Evolutionary conservation across 1,140 invertebrate species (phyloP).

Genomic region (Drosophila azteca): DNA sequence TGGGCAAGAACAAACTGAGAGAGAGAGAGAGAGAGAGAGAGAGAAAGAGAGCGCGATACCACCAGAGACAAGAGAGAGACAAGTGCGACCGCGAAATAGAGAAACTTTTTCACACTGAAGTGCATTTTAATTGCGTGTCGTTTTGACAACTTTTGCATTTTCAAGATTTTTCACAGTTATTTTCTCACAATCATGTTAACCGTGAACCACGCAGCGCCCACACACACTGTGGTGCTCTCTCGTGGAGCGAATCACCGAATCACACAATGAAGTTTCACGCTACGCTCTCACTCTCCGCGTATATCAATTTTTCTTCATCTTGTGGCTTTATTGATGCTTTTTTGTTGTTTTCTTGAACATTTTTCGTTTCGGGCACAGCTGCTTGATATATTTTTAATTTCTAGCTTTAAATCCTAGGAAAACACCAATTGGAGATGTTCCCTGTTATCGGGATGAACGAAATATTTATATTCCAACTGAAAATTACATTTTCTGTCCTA

Average conservation of each 20-base stretch:
- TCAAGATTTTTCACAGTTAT: slow-evolving; percentile 67
- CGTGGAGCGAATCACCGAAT: slow-evolving; percentile 7
- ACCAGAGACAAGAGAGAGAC: slow-evolving; percentile 1
- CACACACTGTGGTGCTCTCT: slow-evolving; percentile 21
- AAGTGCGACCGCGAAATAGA: slow-evolving; percentile 2
- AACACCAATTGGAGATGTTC: no score
- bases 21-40: slow-evolving; percentile 20
- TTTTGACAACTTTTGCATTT: slow-evolving; percentile 70
- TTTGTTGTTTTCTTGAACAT: slow-evolving; percentile 43
- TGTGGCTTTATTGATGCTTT: slow-evolving; percentile 65
- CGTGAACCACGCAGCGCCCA: slow-evolving; percentile 62
- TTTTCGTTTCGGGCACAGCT: slow-evolving; percentile 43
- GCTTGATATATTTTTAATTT: slow-evolving; percentile 40
- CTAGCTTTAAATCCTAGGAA: no score
- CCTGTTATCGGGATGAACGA: slow-evolving; percentile 13
- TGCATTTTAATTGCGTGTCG: slow-evolving; percentile 64
- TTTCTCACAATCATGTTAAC: slow-evolving; percentile 59
- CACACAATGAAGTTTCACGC: slow-evolving; percentile 62
- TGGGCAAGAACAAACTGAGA: slow-evolving; percentile 1
- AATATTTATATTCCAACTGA: slow-evolving; percentile 35
- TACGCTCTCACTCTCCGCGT: slow-evolving; percentile 70
- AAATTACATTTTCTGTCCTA: slow-evolving; percentile 46
- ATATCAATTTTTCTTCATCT: slow-evolving; percentile 59
- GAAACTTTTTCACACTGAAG: slow-evolving; percentile 45
- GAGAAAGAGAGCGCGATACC: slow-evolving; percentile 17